Evolutionary conservation across 2,113 vertebrate species (phyloP).

Genomic region (Argyrosomus japonicus): DNA sequence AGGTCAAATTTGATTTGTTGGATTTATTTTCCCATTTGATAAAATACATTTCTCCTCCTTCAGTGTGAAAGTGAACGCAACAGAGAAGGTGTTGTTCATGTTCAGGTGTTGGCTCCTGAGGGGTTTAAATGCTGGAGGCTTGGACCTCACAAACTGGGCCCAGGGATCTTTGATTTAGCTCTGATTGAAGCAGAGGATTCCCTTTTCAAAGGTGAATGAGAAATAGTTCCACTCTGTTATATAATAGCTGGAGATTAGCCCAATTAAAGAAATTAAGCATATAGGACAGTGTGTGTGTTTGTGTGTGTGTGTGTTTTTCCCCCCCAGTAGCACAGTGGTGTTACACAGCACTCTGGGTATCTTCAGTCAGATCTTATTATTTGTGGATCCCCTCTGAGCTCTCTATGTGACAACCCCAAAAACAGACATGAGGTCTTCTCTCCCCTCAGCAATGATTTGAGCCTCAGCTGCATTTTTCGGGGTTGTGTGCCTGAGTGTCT

Average conservation of each 20-base stretch:
- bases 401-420: constrained; percentile 16
- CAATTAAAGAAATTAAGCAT: constrained; percentile 10
- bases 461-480: constrained; percentile 9
- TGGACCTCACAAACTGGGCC: background rate
- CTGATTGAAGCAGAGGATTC: background rate
- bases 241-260: constrained; percentile 28
- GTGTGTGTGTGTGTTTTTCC: background rate
- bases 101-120: background rate
- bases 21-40: constrained; percentile 10
- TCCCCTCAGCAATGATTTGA: background rate
- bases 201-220: background rate
- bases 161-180: background rate
- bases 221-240: background rate
- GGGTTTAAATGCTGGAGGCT: background rate
- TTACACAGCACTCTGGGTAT: background rate
- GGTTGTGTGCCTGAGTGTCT: constrained; percentile 6
- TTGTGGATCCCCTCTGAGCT: background rate
- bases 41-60: background rate
- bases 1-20: constrained; percentile 70
- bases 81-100: background rate
- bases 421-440: constrained; percentile 13
- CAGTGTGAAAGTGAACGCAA: background rate
- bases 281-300: background rate
- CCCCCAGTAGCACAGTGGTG: too few species aligned
- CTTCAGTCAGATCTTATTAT: background rate